Evolutionary conservation across 1,140 invertebrate genomes (phyloP), one percentile per base, ranked within the genome.

Genomic region (Piezodorus guildinii): DNA sequence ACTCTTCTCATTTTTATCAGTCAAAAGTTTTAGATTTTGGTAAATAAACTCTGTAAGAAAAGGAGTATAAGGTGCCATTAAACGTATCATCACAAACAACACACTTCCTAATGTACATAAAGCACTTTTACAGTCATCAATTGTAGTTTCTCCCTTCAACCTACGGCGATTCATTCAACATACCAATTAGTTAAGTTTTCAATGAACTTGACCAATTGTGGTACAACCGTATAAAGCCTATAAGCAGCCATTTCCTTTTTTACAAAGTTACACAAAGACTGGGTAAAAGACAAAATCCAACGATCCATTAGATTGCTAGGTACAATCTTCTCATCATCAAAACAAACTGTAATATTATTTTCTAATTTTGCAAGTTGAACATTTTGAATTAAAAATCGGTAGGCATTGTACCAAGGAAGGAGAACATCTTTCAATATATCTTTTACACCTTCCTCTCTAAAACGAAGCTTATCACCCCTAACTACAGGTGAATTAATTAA

Each of bases 111-210:
- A 79, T 0, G 94, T 95, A 64, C 90, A 85, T 27, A 99, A 74
- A 0, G 94, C 92, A 51, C 85, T 77, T 58, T 84, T 77, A 71
- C 92, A 94, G 71, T 99, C 94, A 16, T 81, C 77, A 17, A 73
- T 62, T 3, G 82, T 77, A 25, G 76, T 77, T 72, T 98, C 92
- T 67, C 93, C 94, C 77, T 93, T 54, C 45, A 98, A 81, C 54
- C 96, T 81, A 71, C 86, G 89, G 60, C 96, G 82, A 74, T 99
- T 99, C 83, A 98, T 91, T 63, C 96, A 10, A 99, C 94, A 74
- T 98, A 98, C 94, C 95, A 98, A 74, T 99, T 99, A 6, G 95
- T 98, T 3, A 99, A 80, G 72, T 97, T 90, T 72, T 98, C 94
- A 68, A 99, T 94, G 74, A 95, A 99, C 73, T 95, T 94, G 0